A percentile compares a stretch with the other conserved stretches of the same genome.
Evolutionary conservation across 1,140 invertebrate genomes (phyloP).

Genomic region (Pollicipes pollicipes): DNA sequence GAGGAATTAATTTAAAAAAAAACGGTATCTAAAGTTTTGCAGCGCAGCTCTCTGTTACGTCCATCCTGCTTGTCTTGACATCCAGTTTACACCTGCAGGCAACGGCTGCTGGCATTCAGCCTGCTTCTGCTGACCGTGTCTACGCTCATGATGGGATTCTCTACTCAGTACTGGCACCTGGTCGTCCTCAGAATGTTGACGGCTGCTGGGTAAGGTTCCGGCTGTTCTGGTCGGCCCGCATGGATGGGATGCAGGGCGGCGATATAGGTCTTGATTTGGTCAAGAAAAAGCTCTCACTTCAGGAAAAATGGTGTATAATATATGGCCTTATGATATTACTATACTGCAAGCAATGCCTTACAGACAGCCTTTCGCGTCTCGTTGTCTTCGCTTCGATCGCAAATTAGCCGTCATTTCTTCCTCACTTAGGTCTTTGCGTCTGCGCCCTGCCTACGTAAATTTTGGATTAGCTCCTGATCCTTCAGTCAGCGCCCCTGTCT

Average conservation of each 20-base stretch:
- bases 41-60: too few species aligned
- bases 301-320: not conserved
- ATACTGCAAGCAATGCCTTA: not conserved
- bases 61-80: too few species aligned
- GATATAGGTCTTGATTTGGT: too few species aligned
- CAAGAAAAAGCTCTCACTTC: not conserved
- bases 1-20: too few species aligned
- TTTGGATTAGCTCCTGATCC: too few species aligned
- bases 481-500: too few species aligned
- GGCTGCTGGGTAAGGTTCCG: conserved; percentile 41
- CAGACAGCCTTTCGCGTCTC: not conserved
- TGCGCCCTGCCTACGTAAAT: too few species aligned
- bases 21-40: too few species aligned
- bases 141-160: conserved; percentile 60
- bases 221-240: not conserved
- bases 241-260: not conserved
- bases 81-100: too few species aligned
- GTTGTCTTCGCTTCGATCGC: too few species aligned
- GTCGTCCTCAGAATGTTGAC: conserved; percentile 67
- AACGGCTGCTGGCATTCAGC: conserved; percentile 51
- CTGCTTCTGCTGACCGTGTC: conserved; percentile 62
- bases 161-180: conserved; percentile 77
- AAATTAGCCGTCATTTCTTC: too few species aligned
- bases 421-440: too few species aligned
- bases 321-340: conserved; percentile 3